Percentiles rank a stretch among this genome's conserved stretches.
Evolutionary conservation across 1,140 invertebrate species (phyloP).

Genomic region (Monochamus saltuarius): DNA sequence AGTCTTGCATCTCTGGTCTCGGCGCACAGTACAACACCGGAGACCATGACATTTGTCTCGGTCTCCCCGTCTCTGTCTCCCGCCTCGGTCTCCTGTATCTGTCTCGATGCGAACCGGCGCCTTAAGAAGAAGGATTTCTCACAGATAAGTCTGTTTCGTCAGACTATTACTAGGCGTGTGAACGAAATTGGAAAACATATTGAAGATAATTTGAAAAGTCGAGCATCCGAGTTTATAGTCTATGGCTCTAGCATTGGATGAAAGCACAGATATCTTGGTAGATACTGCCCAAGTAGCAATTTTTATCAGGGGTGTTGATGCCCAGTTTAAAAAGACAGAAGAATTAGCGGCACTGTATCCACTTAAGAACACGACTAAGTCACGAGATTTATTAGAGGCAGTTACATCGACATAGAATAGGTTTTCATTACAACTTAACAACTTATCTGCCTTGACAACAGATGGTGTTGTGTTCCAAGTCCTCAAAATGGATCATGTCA

Average conservation of each 20-base stretch:
- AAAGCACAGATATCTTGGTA: conserved; percentile 44
- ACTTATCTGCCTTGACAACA: conserved; percentile 35
- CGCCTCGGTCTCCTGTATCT: too few relatives aligned
- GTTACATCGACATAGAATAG: conserved; percentile 27
- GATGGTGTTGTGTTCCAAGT: conserved; percentile 41
- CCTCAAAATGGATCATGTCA: conserved; percentile 43
- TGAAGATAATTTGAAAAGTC: conserved; percentile 33
- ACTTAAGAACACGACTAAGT: conserved; percentile 41
- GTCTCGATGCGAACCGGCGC: too few relatives aligned
- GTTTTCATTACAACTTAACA: conserved; percentile 29
- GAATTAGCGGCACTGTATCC: conserved; percentile 38
- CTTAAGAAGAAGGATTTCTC: conserved; percentile 32
- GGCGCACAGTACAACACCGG: too few relatives aligned
- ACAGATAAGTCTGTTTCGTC: conserved; percentile 37
- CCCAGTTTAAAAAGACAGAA: conserved; percentile 42
- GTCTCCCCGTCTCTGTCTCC: too few relatives aligned
- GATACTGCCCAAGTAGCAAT: conserved; percentile 38
- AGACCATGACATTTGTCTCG: too few relatives aligned
- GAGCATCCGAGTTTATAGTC: conserved; percentile 37
- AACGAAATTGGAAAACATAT: conserved; percentile 41
- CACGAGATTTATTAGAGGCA: conserved; percentile 37
- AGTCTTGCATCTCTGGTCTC: too few relatives aligned
- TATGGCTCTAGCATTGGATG: conserved; percentile 45
- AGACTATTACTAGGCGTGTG: conserved; percentile 41
- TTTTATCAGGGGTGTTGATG: conserved; percentile 43